These are phyloP conservation scores for Drosophila sucinea DNA, from an alignment of 1,140 invertebrate genomes.

Conservation along the genomic window DNA sequence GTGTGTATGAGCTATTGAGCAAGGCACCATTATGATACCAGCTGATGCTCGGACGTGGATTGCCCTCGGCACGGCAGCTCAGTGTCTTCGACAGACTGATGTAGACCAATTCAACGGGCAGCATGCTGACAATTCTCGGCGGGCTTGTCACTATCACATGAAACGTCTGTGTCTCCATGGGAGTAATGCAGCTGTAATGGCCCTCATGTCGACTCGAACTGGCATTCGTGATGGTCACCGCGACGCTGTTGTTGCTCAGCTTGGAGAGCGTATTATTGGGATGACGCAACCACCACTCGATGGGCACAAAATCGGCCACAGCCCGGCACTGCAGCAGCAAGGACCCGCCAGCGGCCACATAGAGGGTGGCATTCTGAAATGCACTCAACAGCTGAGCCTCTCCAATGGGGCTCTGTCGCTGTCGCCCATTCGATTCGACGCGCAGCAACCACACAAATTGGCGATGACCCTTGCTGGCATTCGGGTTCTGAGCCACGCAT, in stretches of 20 bases:
- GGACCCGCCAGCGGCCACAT: constrained; percentile 58
- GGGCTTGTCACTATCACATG: constrained; percentile 73
- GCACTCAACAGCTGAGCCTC: constrained; percentile 63
- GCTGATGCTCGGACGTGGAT: constrained; percentile 66
- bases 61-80: constrained; percentile 65
- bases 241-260: constrained; percentile 71
- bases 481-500: constrained; percentile 76
- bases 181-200: constrained; percentile 67
- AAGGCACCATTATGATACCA: constrained; percentile 77
- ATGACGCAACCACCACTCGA: constrained; percentile 70
- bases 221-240: constrained; percentile 55
- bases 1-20: constrained; percentile 76
- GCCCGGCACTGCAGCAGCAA: constrained; percentile 64
- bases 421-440: constrained; percentile 44
- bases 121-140: constrained; percentile 52
- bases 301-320: constrained; percentile 59
- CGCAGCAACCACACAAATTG: constrained; percentile 67
- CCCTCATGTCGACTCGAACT: constrained; percentile 60
- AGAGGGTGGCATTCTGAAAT: constrained; percentile 71
- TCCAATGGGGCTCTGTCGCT: constrained; percentile 17
- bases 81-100: constrained; percentile 65
- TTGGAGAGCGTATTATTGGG: constrained; percentile 41
- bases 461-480: constrained; percentile 61
- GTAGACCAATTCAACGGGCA: constrained; percentile 64
- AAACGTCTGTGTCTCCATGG: constrained; percentile 66